Percentiles rank a stretch among this genome's conserved stretches.
These are phyloP conservation scores for Hozukius guyotensis DNA, from an alignment of 2,797 vertebrate genomes.

Conservation along the genomic window DNA sequence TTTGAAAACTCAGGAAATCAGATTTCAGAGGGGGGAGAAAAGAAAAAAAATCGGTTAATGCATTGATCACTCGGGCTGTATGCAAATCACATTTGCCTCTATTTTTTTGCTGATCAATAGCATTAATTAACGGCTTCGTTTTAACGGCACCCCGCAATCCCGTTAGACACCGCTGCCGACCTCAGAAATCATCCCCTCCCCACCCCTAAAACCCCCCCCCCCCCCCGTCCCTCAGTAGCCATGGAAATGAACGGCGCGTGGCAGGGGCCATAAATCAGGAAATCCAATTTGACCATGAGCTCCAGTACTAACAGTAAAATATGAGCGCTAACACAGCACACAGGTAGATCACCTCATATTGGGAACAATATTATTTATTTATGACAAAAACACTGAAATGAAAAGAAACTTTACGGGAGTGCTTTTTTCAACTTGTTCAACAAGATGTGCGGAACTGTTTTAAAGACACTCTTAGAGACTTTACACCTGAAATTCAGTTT, in stretches of 20 bases:
- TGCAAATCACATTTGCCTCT: slow-evolving; percentile 87
- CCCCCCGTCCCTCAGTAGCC: slow-evolving; percentile 63
- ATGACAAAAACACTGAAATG: slow-evolving; percentile 18
- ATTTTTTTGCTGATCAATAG: slow-evolving; percentile 85
- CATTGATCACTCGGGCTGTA: slow-evolving; percentile 85
- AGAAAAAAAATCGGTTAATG: slow-evolving; percentile 85
- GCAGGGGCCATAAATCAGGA: slow-evolving; percentile 79
- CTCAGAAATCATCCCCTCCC: slow-evolving; percentile 76
- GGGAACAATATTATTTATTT: slow-evolving; percentile 53
- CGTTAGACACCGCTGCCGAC: slow-evolving; percentile 74
- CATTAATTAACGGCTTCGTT: slow-evolving; percentile 87
- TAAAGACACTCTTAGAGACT: neutral
- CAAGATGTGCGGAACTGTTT: neutral
- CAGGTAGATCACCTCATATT: slow-evolving; percentile 71
- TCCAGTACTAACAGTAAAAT: slow-evolving; percentile 74
- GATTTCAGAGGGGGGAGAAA: slow-evolving; percentile 76
- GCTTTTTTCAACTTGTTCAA: slow-evolving; percentile 3
- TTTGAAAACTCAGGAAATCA: slow-evolving; percentile 87
- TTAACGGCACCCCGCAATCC: slow-evolving; percentile 83
- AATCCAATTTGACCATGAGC: slow-evolving; percentile 85
- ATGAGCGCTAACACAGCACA: slow-evolving; percentile 69
- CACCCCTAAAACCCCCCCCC: slow-evolving; percentile 27
- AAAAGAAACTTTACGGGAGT: slow-evolving; percentile 39
- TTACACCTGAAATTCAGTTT: neutral
- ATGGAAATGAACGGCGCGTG: slow-evolving; percentile 77